A percentile compares a stretch with the other conserved stretches of the same genome.
Conservation (phyloP, 30 jellyfish, hydroid and myxozoan species). For the Turritopsis rubra region DNA sequence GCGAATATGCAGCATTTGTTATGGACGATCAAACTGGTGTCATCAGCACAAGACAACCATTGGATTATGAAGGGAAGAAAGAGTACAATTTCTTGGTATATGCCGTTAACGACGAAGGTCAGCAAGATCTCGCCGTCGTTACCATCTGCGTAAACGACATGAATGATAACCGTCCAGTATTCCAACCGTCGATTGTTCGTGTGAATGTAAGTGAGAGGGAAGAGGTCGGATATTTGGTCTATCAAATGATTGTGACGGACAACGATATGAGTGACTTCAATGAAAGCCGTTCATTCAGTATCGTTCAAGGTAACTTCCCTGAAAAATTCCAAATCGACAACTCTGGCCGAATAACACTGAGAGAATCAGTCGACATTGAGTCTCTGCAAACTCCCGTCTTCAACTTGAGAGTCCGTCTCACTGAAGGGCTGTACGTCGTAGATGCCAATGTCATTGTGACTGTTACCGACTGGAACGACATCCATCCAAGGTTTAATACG, state of each 20-base stretch:
- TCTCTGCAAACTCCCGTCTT: conserved; percentile 4
- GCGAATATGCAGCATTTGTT: conserved; percentile 36
- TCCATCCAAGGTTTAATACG: conserved; percentile 31
- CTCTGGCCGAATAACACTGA: conserved; percentile 24
- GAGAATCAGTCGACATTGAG: conserved; percentile 31
- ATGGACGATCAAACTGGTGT: conserved; percentile 40
- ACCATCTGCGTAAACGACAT: conserved; percentile 43
- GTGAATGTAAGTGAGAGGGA: conserved; percentile 28
- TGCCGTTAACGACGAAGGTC: conserved; percentile 42
- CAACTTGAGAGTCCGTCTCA: conserved; percentile 21
- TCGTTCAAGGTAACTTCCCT: conserved; percentile 26
- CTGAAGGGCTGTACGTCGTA: conserved; percentile 15
- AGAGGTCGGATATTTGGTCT: conserved; percentile 31
- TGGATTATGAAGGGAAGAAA: conserved; percentile 51
- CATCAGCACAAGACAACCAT: conserved; percentile 24
- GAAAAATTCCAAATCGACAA: conserved; percentile 26
- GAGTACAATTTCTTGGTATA: conserved; percentile 39
- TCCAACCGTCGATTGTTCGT: conserved; percentile 10
- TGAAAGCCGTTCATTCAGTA: conserved; percentile 3
- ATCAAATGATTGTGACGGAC: conserved; percentile 30
- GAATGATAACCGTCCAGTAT: conserved; percentile 47
- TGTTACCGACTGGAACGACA: conserved; percentile 60
- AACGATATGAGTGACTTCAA: conserved; percentile 36
- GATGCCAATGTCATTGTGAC: conserved; percentile 29
- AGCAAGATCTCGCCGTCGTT: conserved; percentile 37